Percentiles rank a stretch among this genome's conserved stretches.
These are phyloP conservation scores for Dunckerocampus dactyliophorus DNA, from an alignment of 2,113 vertebrate genomes.

Conservation along the genomic window DNA sequence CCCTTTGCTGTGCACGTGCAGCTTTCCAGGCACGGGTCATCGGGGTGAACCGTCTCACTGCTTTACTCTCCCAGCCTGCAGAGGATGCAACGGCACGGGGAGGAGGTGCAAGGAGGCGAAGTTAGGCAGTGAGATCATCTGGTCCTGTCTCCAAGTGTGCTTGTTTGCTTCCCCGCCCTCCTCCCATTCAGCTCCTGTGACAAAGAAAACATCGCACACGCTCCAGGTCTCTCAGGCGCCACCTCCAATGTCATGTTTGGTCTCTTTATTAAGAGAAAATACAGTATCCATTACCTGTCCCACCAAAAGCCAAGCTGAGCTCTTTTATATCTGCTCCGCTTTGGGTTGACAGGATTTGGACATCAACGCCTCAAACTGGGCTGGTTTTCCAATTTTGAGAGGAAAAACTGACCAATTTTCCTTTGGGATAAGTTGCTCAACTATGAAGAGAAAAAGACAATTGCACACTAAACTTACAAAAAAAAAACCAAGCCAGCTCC, in stretches of 20 bases:
- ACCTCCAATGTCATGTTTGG: slow-evolving; percentile 4
- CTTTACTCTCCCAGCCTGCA: slow-evolving; percentile 21
- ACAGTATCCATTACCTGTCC: slow-evolving; percentile 1
- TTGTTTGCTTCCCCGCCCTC: slow-evolving; percentile 28
- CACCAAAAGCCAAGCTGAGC: background rate
- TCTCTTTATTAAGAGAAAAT: background rate
- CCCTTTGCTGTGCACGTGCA: slow-evolving; percentile 36
- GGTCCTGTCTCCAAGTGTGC: slow-evolving; percentile 36
- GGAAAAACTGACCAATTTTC: slow-evolving; percentile 17
- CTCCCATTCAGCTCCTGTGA: slow-evolving; percentile 16
- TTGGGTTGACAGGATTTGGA: background rate
- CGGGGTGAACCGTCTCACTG: slow-evolving; percentile 36
- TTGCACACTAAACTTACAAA: slow-evolving; percentile 35
- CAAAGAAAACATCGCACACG: slow-evolving; percentile 31
- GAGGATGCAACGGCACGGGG: slow-evolving; percentile 27
- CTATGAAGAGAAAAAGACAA: slow-evolving; percentile 13
- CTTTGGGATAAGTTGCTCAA: slow-evolving; percentile 11
- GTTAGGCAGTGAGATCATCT: slow-evolving; percentile 59
- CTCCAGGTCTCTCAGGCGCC: background rate
- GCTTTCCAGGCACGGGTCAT: slow-evolving; percentile 46
- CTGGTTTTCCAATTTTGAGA: slow-evolving; percentile 24
- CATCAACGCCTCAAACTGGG: background rate
- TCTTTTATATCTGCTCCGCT: slow-evolving; percentile 1
- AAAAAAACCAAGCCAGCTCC: slow-evolving; percentile 20
- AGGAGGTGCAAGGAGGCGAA: slow-evolving; percentile 34